A percentile compares a stretch with the other conserved stretches of the same genome.
Evolutionary conservation across 2,888 invertebrate genomes (phyloP).

Genomic region (Erannis defoliaria): DNA sequence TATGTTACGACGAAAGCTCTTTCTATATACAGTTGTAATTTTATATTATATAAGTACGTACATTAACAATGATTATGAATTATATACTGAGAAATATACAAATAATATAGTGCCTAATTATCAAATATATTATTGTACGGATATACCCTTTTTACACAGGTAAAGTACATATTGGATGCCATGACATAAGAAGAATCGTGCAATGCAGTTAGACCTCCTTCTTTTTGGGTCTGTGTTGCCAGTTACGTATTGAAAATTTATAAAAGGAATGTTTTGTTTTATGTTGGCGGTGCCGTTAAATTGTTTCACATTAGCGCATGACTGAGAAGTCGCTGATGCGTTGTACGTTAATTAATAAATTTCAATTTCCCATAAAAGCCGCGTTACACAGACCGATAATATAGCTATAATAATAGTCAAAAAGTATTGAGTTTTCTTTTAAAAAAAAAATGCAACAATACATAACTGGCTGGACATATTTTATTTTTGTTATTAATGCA

Average conservation of each 20-base stretch:
- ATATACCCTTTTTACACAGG: background rate
- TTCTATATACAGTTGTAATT: constrained; percentile 1
- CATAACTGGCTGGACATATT: constrained; percentile 31
- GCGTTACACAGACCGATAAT: background rate
- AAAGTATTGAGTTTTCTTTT: background rate
- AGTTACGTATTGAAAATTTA: constrained; percentile 41
- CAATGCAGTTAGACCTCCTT: constrained; percentile 55
- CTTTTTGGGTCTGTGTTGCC: constrained; percentile 50
- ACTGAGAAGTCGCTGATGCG: too few relatives aligned
- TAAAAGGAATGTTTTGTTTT: background rate
- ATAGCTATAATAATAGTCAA: background rate
- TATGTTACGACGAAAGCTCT: constrained; percentile 7
- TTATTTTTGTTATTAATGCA: constrained; percentile 11
- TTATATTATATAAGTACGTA: background rate
- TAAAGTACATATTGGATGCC: constrained; percentile 11
- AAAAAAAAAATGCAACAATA: constrained; percentile 28
- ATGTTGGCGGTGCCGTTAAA: background rate
- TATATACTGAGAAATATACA: background rate
- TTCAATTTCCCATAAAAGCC: too few relatives aligned
- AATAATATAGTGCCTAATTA: background rate
- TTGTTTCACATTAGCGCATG: too few relatives aligned
- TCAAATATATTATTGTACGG: background rate
- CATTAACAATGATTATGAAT: background rate
- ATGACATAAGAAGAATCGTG: constrained; percentile 46
- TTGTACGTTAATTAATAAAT: too few relatives aligned